Evolutionary conservation across 2,888 invertebrate genomes (phyloP).

Genomic region (Tuta absoluta): DNA sequence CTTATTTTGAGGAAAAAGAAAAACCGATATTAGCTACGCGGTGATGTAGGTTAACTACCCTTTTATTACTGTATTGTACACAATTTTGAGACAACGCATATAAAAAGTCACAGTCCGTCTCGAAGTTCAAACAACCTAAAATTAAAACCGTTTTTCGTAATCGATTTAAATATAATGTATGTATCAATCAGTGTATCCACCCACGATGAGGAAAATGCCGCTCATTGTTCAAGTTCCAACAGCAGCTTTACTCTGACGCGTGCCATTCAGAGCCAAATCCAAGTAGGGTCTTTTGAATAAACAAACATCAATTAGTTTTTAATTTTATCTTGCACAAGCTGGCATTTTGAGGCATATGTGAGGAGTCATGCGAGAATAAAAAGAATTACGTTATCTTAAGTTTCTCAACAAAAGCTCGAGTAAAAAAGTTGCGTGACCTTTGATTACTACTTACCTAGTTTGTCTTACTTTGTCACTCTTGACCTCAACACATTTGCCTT

Average conservation of each 20-base stretch:
- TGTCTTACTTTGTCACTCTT: slow-evolving; percentile 5
- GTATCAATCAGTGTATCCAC: slow-evolving; percentile 43
- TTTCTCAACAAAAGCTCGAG: neutral
- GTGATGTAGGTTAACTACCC: neutral
- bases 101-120: too few relatives aligned
- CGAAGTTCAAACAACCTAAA: neutral
- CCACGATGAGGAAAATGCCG: slow-evolving; percentile 32
- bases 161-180: neutral
- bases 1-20: neutral
- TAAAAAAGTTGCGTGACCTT: slow-evolving; percentile 17
- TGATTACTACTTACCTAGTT: neutral
- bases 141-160: neutral
- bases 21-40: neutral
- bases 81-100: too few relatives aligned
- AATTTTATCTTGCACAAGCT: slow-evolving; percentile 7
- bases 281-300: neutral
- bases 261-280: slow-evolving; percentile 7
- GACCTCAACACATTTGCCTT: slow-evolving; percentile 12
- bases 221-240: slow-evolving; percentile 27
- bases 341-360: slow-evolving; percentile 15
- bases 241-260: slow-evolving; percentile 5
- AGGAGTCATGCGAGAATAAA: slow-evolving; percentile 11
- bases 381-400: neutral
- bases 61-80: neutral
- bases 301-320: slow-evolving; percentile 9